Evolutionary conservation across 2,888 invertebrate species (phyloP).

Genomic region (Tortrix viridana): DNA sequence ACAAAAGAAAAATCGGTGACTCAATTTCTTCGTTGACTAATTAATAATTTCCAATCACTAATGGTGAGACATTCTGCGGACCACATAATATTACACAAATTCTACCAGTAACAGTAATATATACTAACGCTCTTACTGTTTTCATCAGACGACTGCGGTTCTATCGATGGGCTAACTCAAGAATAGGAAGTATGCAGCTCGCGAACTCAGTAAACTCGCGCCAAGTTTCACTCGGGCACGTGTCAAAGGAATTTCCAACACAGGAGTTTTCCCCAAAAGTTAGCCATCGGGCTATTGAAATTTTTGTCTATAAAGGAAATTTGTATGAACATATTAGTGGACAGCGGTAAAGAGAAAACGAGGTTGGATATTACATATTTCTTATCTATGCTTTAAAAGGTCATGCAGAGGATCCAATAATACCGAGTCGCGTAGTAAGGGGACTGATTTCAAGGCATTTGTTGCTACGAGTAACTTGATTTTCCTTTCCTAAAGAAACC

Average conservation of each 20-base stretch:
- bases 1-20: no score
- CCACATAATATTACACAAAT: no score
- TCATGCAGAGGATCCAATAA: no score
- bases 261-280: constrained; percentile 29
- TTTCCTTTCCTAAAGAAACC: not conserved
- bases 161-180: constrained; percentile 39
- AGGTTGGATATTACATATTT: not conserved
- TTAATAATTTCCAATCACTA: no score
- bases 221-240: constrained; percentile 45
- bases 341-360: not conserved
- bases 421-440: not conserved
- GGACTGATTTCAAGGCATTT: not conserved
- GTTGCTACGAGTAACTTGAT: not conserved
- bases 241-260: constrained; percentile 51
- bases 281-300: constrained; percentile 30
- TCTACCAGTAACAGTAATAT: no score
- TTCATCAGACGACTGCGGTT: not conserved
- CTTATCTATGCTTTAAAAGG: no score
- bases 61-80: no score
- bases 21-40: no score
- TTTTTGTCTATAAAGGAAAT: constrained; percentile 24
- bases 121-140: constrained; percentile 6
- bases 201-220: constrained; percentile 50
- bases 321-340: constrained; percentile 13
- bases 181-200: constrained; percentile 44